phyloP scores from a whole-genome alignment of 1,140 invertebrate genomes.

The Arctopsyche grandis region DNA sequence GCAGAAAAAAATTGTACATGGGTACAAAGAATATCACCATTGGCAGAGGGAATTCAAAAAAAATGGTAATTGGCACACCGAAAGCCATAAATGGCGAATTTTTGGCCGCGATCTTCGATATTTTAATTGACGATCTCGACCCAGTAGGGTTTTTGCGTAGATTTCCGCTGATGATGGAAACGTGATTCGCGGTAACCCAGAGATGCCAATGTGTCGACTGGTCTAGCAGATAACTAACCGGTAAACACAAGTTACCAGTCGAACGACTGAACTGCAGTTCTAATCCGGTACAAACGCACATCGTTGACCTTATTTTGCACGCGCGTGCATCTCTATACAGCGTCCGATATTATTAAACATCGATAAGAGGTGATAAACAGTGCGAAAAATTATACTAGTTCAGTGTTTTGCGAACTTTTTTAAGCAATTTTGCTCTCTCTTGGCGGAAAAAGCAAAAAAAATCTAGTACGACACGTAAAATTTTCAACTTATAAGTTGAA shows the following conservation, averaged over 20 bases:
- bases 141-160: neutral
- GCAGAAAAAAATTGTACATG: neutral
- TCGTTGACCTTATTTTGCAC: constrained; percentile 28
- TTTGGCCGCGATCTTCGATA: too few relatives aligned
- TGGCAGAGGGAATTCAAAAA: neutral
- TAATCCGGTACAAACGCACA: constrained; percentile 35
- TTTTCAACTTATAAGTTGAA: too few relatives aligned
- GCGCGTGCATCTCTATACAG: neutral
- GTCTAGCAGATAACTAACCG: constrained; percentile 24
- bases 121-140: too few relatives aligned
- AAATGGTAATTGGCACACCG: neutral
- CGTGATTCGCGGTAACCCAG: constrained; percentile 16
- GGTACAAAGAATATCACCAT: neutral
- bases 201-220: constrained; percentile 4
- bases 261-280: constrained; percentile 21
- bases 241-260: constrained; percentile 28
- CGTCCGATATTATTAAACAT: neutral
- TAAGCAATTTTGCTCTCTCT: too few relatives aligned
- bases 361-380: too few relatives aligned
- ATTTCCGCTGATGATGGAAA: neutral
- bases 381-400: too few relatives aligned
- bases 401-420: too few relatives aligned
- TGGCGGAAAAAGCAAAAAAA: too few relatives aligned
- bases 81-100: too few relatives aligned
- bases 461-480: too few relatives aligned